Evolutionary conservation across 2,888 invertebrate species (phyloP).

Genomic region (Siphlonurus alternatus): DNA sequence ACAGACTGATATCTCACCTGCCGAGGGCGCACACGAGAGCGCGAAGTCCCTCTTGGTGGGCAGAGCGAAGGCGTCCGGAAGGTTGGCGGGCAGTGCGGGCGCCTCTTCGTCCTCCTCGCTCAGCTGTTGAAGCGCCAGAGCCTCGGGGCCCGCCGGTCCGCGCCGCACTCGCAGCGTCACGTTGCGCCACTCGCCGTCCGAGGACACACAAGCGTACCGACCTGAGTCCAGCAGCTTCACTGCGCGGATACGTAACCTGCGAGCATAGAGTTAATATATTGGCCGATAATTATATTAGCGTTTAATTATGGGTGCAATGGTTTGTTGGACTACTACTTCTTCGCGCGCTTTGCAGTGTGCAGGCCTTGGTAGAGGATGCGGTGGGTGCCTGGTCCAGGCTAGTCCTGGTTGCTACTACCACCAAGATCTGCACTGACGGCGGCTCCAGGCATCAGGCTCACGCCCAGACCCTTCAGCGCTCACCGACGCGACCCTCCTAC

Average conservation of each 20-base stretch:
- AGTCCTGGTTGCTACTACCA: no score
- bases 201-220: constrained; percentile 26
- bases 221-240: constrained; percentile 32
- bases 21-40: constrained; percentile 22
- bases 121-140: background rate
- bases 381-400: no score
- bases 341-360: no score
- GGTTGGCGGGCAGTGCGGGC: background rate
- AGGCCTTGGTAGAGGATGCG: no score
- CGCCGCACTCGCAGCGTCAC: constrained; percentile 15
- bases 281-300: no score
- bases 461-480: no score
- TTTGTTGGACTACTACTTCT: no score
- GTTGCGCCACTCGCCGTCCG: constrained; percentile 16
- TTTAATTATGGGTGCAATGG: no score
- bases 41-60: constrained; percentile 8
- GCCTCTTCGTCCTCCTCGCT: background rate
- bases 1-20: constrained; percentile 11
- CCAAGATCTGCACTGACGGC: no score
- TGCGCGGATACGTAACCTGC: constrained; percentile 23
- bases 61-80: background rate
- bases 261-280: no score
- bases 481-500: no score
- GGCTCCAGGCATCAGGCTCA: no score
- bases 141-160: background rate